These are phyloP conservation scores for Hyperoodon ampullatus DNA, from an alignment of 2,113 vertebrate genomes.

Conservation along the genomic window DNA sequence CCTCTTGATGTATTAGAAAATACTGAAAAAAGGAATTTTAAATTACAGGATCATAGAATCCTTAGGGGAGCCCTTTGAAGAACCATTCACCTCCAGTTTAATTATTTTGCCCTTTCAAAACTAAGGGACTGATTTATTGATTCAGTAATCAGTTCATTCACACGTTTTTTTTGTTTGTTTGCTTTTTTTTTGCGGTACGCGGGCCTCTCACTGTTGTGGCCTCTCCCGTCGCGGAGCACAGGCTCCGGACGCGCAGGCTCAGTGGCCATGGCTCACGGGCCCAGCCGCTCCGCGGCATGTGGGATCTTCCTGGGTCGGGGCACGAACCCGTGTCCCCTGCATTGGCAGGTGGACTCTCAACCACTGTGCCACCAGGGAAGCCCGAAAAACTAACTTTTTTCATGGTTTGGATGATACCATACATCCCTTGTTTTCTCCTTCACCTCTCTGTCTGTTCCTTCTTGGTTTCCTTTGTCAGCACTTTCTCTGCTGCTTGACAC, in stretches of 20 bases:
- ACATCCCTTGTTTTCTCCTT: neutral
- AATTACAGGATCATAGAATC: neutral
- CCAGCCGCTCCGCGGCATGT: too few relatives aligned
- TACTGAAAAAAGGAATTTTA: neutral
- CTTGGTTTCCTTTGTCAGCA: neutral
- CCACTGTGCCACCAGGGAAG: too few relatives aligned
- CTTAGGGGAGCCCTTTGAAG: neutral
- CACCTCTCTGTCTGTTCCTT: neutral
- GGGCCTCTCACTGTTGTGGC: too few relatives aligned
- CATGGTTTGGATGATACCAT: neutral
- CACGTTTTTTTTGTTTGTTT: too few relatives aligned
- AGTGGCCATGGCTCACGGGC: too few relatives aligned
- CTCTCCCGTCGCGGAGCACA: too few relatives aligned
- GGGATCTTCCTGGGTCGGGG: too few relatives aligned
- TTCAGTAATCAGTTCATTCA: neutral
- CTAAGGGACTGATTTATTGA: neutral
- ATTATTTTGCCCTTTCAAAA: constrained; percentile 19
- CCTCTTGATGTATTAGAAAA: neutral
- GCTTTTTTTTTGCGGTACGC: too few relatives aligned
- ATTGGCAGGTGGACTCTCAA: too few relatives aligned
- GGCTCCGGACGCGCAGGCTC: too few relatives aligned
- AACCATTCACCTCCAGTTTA: neutral
- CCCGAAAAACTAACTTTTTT: neutral
- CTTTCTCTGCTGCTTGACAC: neutral
- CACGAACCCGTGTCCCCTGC: too few relatives aligned